These are phyloP conservation scores for Apodemus speciosus DNA, from an alignment of 2,113 vertebrate species.

Conservation along the genomic window DNA sequence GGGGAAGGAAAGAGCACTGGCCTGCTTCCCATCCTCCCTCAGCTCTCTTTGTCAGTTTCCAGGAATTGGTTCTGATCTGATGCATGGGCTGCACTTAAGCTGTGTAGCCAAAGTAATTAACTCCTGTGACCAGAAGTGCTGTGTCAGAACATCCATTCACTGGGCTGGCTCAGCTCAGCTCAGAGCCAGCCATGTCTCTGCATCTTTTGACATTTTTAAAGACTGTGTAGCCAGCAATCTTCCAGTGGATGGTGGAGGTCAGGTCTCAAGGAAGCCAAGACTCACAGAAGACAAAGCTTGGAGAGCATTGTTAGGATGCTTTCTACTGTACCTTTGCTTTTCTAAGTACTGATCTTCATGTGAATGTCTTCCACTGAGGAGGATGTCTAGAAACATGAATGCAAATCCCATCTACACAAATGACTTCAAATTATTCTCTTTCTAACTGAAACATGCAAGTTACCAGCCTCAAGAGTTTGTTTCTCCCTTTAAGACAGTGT, in stretches of 20 bases:
- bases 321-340: not conserved
- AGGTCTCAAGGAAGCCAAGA: not conserved
- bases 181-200: not conserved
- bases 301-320: not conserved
- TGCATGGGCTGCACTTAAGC: slow-evolving; percentile 47
- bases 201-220: not conserved
- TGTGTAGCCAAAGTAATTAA: slow-evolving; percentile 59
- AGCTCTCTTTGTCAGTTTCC: slow-evolving; percentile 30
- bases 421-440: not conserved
- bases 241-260: not conserved
- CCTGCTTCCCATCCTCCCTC: not conserved
- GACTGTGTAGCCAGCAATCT: not conserved
- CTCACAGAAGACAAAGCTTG: not conserved
- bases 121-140: slow-evolving; percentile 9
- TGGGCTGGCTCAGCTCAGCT: not conserved
- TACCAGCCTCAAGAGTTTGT: not conserved
- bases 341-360: not conserved
- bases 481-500: not conserved
- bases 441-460: not conserved
- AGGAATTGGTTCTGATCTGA: slow-evolving; percentile 44
- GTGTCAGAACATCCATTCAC: not conserved
- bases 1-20: not conserved
- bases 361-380: not conserved
- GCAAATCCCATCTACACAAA: not conserved
- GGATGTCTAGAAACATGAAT: not conserved